Conservation (phyloP, 2,113 vertebrate species). For the Alaudala cheleensis region DNA sequence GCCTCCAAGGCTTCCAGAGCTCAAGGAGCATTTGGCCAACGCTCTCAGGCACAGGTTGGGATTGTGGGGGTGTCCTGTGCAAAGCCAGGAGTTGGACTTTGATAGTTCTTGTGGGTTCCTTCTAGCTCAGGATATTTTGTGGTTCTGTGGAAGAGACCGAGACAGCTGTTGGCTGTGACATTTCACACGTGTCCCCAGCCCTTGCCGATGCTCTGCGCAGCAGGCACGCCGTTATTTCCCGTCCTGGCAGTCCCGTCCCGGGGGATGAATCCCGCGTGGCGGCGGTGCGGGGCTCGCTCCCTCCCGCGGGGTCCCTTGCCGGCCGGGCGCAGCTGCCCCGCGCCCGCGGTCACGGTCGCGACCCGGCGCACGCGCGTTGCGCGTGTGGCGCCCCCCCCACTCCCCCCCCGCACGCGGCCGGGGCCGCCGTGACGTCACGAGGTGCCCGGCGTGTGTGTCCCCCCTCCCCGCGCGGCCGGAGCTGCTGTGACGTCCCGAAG, state of each 20-base stretch:
- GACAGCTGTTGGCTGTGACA: background rate
- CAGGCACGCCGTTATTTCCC: fast-evolving
- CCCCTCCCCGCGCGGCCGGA: background rate
- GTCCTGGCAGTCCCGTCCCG: background rate
- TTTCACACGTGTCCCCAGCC: background rate
- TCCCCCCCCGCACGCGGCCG: background rate
- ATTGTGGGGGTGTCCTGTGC: no score
- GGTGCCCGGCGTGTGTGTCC: background rate
- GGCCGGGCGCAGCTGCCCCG: background rate
- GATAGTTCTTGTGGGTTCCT: background rate
- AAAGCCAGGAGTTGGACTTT: background rate
- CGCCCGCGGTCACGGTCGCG: background rate
- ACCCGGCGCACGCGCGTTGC: background rate
- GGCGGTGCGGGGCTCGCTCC: background rate
- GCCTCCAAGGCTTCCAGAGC: background rate
- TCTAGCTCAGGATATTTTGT: fast-evolving
- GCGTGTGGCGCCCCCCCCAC: background rate
- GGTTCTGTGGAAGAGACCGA: background rate
- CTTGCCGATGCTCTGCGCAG: no score
- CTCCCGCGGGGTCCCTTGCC: background rate
- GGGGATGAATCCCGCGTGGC: background rate
- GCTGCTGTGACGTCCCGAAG: background rate
- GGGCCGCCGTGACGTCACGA: background rate
- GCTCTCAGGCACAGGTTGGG: background rate
- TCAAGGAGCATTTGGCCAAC: background rate